Evolutionary conservation across 2,113 vertebrate species (phyloP), one percentile per base, ranked within the genome.

Genomic region (Barnardius zonarius): DNA sequence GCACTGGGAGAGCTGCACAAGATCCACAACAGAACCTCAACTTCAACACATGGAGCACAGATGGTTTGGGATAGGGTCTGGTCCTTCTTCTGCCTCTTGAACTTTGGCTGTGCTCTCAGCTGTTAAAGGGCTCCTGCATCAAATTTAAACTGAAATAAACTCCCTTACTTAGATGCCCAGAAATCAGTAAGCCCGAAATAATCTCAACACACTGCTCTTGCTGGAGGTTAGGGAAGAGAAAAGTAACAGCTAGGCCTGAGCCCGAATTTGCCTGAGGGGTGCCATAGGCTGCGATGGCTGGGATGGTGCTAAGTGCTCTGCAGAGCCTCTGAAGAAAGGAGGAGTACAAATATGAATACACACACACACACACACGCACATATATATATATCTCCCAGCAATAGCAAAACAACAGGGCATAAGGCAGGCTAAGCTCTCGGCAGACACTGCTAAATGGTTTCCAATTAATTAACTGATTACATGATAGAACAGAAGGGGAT

Each of bases 401-500:
- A 93, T 44, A 90, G 87, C 85, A 91, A 94, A 97, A 97, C 94
- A 92, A 95, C 96, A 86, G 91, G 97, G 95, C 83, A 90, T 91
- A 28, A 87, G 75, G 95, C 88, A 95, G 67, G 81, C 91, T 97
- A 92, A 78, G 87, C 67, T 73, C 96, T 96, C 95, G 2, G 97
- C 96, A 98, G 97, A 97, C 95, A 63, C 75, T 69, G 77, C 96
- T 97, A 98, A 98, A 98, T 95, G 95, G 94, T 97, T 98, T 98
- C 98, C 98, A 98, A 98, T 98, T 98, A 98, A 98, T 98, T 98
- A 98, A 97, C 98, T 97, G 98, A 98, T 98, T 98, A 98, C 96
- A 97, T 86, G 97, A 97, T 98, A 97, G 98, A 98, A 98, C 98
- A 98, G 98, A 98, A 98, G 98, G 98, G 96, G 97, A 97, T 97